These are phyloP conservation scores for Priocnemis perturbator DNA, from an alignment of 2,888 invertebrate species.

Conservation along the genomic window DNA sequence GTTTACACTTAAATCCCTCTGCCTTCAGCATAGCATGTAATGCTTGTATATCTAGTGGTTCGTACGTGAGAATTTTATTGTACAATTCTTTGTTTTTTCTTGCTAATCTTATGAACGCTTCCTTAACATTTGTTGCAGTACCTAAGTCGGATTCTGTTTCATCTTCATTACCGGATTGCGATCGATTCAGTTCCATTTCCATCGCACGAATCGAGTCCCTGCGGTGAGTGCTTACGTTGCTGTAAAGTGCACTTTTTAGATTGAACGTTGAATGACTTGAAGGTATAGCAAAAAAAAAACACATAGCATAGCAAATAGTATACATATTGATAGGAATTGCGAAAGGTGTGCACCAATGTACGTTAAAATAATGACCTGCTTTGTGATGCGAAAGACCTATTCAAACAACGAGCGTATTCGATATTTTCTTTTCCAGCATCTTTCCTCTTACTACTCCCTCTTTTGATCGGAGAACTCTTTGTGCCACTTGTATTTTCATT, in stretches of 20 bases:
- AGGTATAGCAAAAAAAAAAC: background rate
- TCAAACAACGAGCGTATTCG: conserved; percentile 18
- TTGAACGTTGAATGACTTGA: conserved; percentile 4
- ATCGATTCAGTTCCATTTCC: background rate
- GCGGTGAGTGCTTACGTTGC: background rate
- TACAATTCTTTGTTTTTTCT: conserved; percentile 71
- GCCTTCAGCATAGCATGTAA: conserved; percentile 73
- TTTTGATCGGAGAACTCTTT: background rate
- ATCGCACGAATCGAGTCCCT: background rate
- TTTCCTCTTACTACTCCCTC: conserved; percentile 21
- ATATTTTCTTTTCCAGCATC: conserved; percentile 23
- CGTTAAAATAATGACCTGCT: too few relatives aligned
- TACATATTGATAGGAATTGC: too few relatives aligned
- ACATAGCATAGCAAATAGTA: background rate
- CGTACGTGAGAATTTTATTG: conserved; percentile 75
- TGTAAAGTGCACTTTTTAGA: background rate
- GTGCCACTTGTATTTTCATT: background rate
- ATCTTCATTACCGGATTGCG: conserved; percentile 33
- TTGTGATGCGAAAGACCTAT: conserved; percentile 2
- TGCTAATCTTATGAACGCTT: conserved; percentile 63
- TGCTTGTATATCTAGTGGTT: conserved; percentile 76
- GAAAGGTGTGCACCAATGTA: too few relatives aligned
- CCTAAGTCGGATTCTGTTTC: conserved; percentile 27
- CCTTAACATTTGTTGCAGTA: conserved; percentile 47
- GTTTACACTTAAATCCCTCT: conserved; percentile 74